These are phyloP conservation scores for Setipinna tenuifilis DNA, from an alignment of 2,797 vertebrate species.

Conservation along the genomic window DNA sequence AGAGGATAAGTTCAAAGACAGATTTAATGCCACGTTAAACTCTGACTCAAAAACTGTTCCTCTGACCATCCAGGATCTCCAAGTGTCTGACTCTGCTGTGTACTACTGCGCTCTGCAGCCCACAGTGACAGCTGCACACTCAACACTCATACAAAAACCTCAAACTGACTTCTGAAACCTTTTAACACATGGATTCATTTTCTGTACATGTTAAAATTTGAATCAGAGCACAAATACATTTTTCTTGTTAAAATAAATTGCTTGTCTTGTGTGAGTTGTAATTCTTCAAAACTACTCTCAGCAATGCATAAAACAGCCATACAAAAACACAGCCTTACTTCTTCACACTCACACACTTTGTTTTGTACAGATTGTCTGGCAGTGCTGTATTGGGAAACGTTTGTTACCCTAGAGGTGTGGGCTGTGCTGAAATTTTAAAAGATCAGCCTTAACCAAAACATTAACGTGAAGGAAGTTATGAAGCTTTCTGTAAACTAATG, in stretches of 20 bases:
- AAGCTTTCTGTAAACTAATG: too few species aligned
- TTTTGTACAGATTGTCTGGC: conserved; percentile 31
- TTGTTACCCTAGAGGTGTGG: too few species aligned
- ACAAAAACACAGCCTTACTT: conserved; percentile 38
- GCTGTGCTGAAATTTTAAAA: too few species aligned
- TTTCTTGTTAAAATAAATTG: too few species aligned
- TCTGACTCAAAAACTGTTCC: neutral
- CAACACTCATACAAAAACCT: conserved; percentile 36
- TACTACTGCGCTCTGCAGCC: conserved; percentile 40
- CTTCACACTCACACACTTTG: neutral
- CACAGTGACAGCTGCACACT: conserved; percentile 40
- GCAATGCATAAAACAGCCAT: too few species aligned
- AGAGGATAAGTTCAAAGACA: conserved; percentile 18
- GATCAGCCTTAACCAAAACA: too few species aligned
- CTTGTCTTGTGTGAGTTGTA: too few species aligned
- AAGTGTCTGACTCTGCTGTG: conserved; percentile 35
- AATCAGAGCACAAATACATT: too few species aligned
- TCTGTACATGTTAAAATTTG: neutral
- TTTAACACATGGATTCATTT: neutral
- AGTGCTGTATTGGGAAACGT: too few species aligned
- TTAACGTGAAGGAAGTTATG: too few species aligned
- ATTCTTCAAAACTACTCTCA: too few species aligned
- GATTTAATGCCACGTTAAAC: conserved; percentile 37
- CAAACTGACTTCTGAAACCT: neutral
- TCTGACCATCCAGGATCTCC: conserved; percentile 33